Evolutionary conservation across 2,113 vertebrate genomes (phyloP).

Genomic region (Halcyon senegalensis): DNA sequence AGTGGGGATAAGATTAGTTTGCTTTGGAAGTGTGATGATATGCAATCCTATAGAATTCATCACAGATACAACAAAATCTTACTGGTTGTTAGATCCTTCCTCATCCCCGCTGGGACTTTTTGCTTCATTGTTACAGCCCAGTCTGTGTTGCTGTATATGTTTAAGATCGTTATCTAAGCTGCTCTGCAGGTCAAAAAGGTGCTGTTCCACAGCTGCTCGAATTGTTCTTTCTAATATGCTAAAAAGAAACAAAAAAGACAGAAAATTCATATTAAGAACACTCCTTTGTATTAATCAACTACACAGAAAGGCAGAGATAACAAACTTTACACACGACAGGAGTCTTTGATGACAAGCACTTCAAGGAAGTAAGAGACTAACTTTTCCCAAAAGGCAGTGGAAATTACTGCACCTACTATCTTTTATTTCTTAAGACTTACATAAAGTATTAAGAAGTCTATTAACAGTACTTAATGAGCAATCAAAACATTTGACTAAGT

Average conservation of each 20-base stretch:
- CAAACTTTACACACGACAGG: background rate
- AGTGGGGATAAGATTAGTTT: background rate
- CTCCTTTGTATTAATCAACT: background rate
- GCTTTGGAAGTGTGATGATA: background rate
- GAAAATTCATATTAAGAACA: background rate
- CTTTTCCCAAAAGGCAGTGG: background rate
- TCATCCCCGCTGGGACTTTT: conserved; percentile 69
- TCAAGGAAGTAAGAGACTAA: background rate
- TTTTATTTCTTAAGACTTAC: background rate
- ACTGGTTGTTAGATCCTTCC: conserved; percentile 80
- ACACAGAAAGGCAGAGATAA: background rate
- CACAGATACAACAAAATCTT: conserved; percentile 30
- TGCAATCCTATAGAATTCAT: background rate
- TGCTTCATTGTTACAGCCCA: conserved; percentile 74
- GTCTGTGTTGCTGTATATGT: conserved; percentile 72
- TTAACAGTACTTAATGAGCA: background rate
- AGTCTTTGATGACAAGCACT: background rate
- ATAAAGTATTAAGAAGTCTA: background rate
- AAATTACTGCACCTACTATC: background rate
- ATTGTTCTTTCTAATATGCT: conserved; percentile 92
- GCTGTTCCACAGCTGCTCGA: conserved; percentile 91
- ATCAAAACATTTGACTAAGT: background rate
- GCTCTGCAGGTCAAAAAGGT: conserved; percentile 90
- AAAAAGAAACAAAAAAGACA: background rate
- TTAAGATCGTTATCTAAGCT: conserved; percentile 87